A percentile compares a stretch with the other conserved stretches of the same genome.
These are phyloP conservation scores for Haliaeetus leucogaster DNA, from an alignment of 2,113 vertebrate species.

Conservation along the genomic window DNA sequence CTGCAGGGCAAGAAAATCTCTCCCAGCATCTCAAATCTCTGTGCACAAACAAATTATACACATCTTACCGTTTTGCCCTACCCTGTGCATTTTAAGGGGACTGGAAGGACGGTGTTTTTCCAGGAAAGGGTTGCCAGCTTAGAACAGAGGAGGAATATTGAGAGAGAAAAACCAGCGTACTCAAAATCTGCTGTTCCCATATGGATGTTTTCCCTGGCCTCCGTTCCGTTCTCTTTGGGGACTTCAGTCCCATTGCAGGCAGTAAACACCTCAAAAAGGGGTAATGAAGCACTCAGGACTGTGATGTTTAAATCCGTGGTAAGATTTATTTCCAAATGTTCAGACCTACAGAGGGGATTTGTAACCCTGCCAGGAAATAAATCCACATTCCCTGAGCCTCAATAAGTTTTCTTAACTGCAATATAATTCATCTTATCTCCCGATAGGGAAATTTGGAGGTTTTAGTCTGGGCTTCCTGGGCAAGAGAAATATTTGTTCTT, in stretches of 20 bases:
- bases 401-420: slow-evolving; percentile 12
- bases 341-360: slow-evolving; percentile 19
- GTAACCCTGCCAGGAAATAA: slow-evolving; percentile 27
- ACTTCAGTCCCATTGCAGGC: not conserved
- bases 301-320: not conserved
- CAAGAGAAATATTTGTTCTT: not conserved
- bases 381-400: not conserved
- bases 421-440: slow-evolving; percentile 6
- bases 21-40: not conserved
- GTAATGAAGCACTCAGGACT: slow-evolving; percentile 3
- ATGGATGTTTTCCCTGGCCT: not conserved
- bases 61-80: not conserved
- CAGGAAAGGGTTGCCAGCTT: not conserved
- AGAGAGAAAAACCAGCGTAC: not conserved
- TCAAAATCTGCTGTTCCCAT: slow-evolving; percentile 3
- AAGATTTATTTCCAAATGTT: slow-evolving; percentile 25
- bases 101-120: not conserved
- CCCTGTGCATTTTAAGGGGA: not conserved
- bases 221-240: not conserved
- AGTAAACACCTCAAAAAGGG: slow-evolving; percentile 14
- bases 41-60: not conserved
- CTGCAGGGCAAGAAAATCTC: not conserved
- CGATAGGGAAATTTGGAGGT: not conserved
- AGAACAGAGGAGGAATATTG: not conserved
- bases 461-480: not conserved